These are phyloP conservation scores for Phrynocephalus vlangalii DNA, from an alignment of 2,797 vertebrate species.

Conservation along the genomic window DNA sequence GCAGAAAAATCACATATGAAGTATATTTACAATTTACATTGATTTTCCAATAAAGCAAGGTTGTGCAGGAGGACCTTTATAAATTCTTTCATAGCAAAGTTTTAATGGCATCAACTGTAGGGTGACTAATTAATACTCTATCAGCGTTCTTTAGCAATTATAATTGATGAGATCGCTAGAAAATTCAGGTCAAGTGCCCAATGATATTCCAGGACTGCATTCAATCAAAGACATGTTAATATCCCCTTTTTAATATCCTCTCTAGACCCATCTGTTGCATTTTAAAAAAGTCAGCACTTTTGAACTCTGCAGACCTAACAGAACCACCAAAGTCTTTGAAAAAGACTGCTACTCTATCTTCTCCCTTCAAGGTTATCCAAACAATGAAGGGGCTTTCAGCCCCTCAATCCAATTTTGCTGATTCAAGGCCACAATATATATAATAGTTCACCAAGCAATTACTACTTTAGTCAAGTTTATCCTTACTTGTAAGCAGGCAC, in stretches of 20 bases:
- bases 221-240: not conserved
- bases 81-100: not conserved
- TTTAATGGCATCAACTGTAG: conserved; percentile 11
- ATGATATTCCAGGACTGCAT: not conserved
- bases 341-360: not conserved
- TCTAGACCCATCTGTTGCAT: not conserved
- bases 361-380: conserved; percentile 33
- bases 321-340: not conserved
- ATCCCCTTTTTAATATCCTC: not conserved
- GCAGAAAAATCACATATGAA: conserved; percentile 8
- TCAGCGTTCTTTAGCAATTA: not conserved
- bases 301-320: not conserved
- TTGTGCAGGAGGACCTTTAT: not conserved
- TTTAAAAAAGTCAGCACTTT: not conserved
- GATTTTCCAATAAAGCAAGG: not conserved
- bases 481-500: conserved; percentile 7
- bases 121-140: not conserved
- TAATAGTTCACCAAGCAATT: not conserved
- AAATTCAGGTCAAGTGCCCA: conserved; percentile 4
- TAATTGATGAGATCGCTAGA: not conserved
- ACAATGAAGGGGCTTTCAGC: not conserved
- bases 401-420: not conserved
- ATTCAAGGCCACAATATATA: conserved; percentile 5
- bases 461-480: conserved; percentile 12
- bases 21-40: not conserved